These are phyloP conservation scores for Apostichopus leukothele DNA, from an alignment of 53 echinoderm and acorn worm genomes.

Conservation along the genomic window DNA sequence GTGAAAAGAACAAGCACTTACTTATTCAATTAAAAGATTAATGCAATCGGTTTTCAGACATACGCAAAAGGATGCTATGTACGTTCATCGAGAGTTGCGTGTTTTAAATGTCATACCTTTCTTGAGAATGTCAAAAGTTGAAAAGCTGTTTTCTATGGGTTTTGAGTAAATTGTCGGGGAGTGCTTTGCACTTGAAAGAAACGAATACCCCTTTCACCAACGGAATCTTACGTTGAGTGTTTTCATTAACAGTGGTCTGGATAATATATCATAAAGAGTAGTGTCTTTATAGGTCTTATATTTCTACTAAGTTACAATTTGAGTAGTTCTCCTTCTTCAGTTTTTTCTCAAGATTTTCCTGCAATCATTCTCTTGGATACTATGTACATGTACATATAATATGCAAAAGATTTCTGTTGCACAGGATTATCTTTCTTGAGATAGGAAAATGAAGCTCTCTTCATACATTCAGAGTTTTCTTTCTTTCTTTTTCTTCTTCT, in stretches of 20 bases:
- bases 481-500: too few species aligned
- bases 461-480: too few species aligned
- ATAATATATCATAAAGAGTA: background rate
- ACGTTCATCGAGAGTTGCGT: background rate
- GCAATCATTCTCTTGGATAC: too few species aligned
- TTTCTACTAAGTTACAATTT: background rate
- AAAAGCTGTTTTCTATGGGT: constrained; percentile 5
- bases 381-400: background rate
- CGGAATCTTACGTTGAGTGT: background rate
- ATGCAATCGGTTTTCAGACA: background rate
- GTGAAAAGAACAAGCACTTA: background rate
- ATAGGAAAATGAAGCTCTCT: background rate
- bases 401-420: background rate
- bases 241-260: background rate
- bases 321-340: background rate
- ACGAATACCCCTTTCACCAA: background rate
- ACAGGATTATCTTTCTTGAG: constrained; percentile 9
- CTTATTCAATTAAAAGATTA: background rate
- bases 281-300: constrained; percentile 3
- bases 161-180: constrained; percentile 2
- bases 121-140: constrained; percentile 18
- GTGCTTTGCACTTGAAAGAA: constrained; percentile 18
- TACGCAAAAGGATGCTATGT: background rate
- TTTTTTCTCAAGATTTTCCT: background rate
- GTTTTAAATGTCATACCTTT: background rate